Evolutionary conservation across 2,888 invertebrate species (phyloP).

Genomic region (Apodemia duryi): DNA sequence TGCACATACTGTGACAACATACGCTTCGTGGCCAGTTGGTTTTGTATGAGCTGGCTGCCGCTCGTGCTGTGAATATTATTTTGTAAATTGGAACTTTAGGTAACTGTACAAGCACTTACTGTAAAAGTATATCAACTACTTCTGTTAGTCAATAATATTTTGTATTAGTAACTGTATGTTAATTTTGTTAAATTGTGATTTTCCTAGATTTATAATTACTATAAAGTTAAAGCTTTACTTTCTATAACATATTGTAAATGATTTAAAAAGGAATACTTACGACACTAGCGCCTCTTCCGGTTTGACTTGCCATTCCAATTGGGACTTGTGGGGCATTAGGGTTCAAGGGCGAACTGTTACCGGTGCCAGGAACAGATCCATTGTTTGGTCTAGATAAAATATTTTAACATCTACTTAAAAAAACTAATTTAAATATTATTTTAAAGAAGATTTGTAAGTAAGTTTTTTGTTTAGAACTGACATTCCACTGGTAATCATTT

Average conservation of each 20-base stretch:
- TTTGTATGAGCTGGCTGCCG: constrained; percentile 52
- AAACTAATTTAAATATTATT: no score
- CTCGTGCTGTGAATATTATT: constrained; percentile 61
- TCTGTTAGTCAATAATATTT: background rate
- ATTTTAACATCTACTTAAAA: no score
- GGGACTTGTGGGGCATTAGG: constrained; percentile 84
- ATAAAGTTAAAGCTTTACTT: no score
- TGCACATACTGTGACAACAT: constrained; percentile 70
- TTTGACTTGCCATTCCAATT: constrained; percentile 86
- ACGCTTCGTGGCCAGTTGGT: constrained; percentile 63
- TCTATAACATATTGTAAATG: no score
- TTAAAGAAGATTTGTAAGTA: background rate
- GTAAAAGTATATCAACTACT: background rate
- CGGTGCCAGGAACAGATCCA: constrained; percentile 65
- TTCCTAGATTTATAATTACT: no score
- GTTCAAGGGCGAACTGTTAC: constrained; percentile 74
- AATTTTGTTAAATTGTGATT: no score
- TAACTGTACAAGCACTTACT: background rate
- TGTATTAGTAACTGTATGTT: background rate
- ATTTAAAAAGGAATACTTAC: constrained; percentile 58
- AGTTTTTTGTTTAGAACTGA: no score
- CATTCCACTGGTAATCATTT: no score
- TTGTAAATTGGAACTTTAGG: constrained; percentile 21
- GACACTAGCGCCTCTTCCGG: constrained; percentile 92
- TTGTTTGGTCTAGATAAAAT: constrained; percentile 48